A percentile compares a stretch with the other conserved stretches of the same genome.
These are phyloP conservation scores for Stomatorhinus ivindoensis DNA, from an alignment of 2,113 vertebrate species.

Conservation along the genomic window DNA sequence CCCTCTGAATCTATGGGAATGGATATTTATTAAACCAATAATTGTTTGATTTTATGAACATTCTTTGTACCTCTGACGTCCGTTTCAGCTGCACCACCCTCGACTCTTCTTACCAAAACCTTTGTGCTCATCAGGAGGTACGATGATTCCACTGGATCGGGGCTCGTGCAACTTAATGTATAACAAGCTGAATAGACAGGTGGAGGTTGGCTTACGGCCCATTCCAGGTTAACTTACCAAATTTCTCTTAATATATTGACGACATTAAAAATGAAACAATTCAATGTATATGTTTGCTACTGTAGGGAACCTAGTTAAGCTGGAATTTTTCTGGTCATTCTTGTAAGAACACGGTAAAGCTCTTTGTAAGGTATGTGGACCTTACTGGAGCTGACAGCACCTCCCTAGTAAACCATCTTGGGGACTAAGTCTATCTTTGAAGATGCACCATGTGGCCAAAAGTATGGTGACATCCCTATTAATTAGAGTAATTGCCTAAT, in stretches of 20 bases:
- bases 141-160: background rate
- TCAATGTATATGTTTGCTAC: background rate
- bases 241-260: background rate
- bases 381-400: background rate
- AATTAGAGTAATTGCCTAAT: background rate
- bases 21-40: background rate
- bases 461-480: background rate
- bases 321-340: background rate
- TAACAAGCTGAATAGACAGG: background rate
- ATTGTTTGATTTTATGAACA: background rate
- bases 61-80: background rate
- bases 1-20: background rate
- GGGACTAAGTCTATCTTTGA: background rate
- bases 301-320: background rate
- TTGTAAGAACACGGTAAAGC: background rate
- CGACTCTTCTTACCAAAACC: background rate
- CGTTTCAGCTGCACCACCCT: background rate
- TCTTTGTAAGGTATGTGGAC: background rate
- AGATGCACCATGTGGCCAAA: background rate
- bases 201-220: background rate
- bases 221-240: background rate
- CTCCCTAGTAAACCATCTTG: background rate
- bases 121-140: background rate
- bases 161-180: background rate
- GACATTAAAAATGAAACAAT: background rate